These are phyloP conservation scores for Lycocerus yunnanus DNA, from an alignment of 2,888 invertebrate species.

Conservation along the genomic window DNA sequence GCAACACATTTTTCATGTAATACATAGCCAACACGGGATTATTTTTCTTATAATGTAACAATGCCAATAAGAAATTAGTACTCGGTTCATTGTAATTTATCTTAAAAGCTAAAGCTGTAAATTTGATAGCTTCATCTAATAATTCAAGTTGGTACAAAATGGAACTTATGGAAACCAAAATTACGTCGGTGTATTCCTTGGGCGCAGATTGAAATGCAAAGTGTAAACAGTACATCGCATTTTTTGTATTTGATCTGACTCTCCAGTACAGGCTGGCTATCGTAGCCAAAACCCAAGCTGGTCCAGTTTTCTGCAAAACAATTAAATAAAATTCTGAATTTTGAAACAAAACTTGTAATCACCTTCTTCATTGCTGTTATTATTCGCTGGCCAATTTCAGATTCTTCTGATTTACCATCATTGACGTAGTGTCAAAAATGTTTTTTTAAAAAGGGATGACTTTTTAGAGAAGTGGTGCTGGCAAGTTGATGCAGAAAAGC, in stretches of 20 bases:
- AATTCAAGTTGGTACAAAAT: conserved; percentile 68
- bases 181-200: conserved; percentile 65
- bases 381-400: conserved; percentile 80
- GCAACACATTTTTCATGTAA: conserved; percentile 64
- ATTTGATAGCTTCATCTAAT: conserved; percentile 66
- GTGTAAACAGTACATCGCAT: conserved; percentile 73
- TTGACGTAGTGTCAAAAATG: conserved; percentile 52
- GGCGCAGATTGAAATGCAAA: conserved; percentile 64
- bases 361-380: conserved; percentile 72
- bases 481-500: conserved; percentile 44
- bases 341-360: background rate
- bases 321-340: background rate
- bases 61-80: conserved; percentile 70
- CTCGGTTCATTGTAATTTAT: conserved; percentile 71
- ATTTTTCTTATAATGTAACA: conserved; percentile 68
- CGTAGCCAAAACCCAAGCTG: conserved; percentile 74
- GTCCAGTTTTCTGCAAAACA: conserved; percentile 66
- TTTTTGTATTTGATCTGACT: conserved; percentile 68
- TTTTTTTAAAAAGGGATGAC: conserved; percentile 42
- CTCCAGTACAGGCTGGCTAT: conserved; percentile 81
- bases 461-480: conserved; percentile 42
- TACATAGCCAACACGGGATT: conserved; percentile 64
- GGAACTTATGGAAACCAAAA: conserved; percentile 71
- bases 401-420: conserved; percentile 59
- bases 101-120: conserved; percentile 65